Conservation (phyloP, 2,888 invertebrate species). For the Iphiclides podalirius region DNA sequence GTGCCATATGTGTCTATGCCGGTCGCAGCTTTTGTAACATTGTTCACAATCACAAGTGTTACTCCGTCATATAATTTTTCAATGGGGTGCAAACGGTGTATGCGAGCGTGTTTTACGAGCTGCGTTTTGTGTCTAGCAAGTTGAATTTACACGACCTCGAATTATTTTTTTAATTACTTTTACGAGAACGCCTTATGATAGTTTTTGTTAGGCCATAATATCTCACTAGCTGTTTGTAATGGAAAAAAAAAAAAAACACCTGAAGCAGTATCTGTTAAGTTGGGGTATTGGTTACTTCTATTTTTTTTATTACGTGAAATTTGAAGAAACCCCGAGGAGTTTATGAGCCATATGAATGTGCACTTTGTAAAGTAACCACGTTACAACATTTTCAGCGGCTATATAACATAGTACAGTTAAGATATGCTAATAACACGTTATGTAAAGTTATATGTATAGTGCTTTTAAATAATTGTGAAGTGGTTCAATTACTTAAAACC, state of each 20-base stretch:
- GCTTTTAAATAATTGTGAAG: constrained; percentile 63
- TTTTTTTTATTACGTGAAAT: not conserved
- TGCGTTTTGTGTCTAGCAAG: too few species aligned
- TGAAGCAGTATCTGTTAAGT: not conserved
- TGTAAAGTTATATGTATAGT: constrained; percentile 75
- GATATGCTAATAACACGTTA: constrained; percentile 48
- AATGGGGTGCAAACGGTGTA: constrained; percentile 17
- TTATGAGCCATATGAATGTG: constrained; percentile 34
- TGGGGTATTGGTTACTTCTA: not conserved
- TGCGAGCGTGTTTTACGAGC: too few species aligned
- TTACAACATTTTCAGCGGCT: constrained; percentile 35
- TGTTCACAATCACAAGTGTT: not conserved
- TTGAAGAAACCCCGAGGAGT: constrained; percentile 22
- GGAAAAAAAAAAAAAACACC: not conserved
- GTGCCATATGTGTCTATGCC: constrained; percentile 19
- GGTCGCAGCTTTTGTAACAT: constrained; percentile 1
- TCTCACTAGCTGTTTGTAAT: constrained; percentile 1
- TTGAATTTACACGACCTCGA: too few species aligned
- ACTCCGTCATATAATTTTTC: constrained; percentile 1
- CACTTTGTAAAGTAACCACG: constrained; percentile 34
- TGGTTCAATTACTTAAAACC: constrained; percentile 47
- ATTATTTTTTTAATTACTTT: constrained; percentile 19
- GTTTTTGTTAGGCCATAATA: constrained; percentile 4
- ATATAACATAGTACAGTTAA: constrained; percentile 38
- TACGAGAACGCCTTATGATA: not conserved